Evolutionary conservation across 2,113 vertebrate genomes (phyloP).

Genomic region (Hippocampus barbouri): DNA sequence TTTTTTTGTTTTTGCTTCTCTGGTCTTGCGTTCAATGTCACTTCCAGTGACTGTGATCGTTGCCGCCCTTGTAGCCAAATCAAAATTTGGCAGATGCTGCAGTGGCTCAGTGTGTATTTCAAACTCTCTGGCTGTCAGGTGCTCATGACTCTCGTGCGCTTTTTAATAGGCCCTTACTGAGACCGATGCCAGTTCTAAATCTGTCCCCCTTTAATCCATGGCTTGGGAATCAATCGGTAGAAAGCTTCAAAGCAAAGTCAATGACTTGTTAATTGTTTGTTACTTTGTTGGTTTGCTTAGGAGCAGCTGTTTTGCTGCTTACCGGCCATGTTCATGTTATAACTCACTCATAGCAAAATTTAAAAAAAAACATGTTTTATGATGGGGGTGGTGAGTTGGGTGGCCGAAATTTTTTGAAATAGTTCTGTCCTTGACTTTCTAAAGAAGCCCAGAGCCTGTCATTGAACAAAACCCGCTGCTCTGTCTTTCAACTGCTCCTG

Average conservation of each 20-base stretch:
- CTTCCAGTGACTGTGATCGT: background rate
- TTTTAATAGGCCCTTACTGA: conserved; percentile 14
- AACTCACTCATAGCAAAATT: too few species aligned
- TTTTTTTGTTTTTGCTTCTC: background rate
- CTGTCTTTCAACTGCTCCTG: conserved; percentile 11
- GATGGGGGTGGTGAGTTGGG: too few species aligned
- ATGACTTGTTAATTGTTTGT: background rate
- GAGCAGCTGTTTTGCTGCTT: background rate
- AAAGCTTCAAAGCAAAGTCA: background rate
- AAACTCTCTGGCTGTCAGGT: conserved; percentile 23
- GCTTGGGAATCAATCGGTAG: conserved; percentile 20
- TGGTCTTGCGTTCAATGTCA: conserved; percentile 13
- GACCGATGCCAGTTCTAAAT: conserved; percentile 22
- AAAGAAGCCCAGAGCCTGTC: background rate
- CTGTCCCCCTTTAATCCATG: conserved; percentile 25
- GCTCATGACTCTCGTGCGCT: conserved; percentile 14
- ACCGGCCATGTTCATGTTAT: too few species aligned
- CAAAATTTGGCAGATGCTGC: background rate
- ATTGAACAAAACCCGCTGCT: background rate
- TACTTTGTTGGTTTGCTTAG: background rate
- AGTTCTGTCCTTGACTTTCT: background rate
- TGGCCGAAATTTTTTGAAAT: background rate
- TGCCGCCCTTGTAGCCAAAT: background rate
- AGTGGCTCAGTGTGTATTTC: background rate
- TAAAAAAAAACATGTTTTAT: too few species aligned